These are phyloP conservation scores for Zhuqinia jingwanae DNA, from an alignment of 2,888 invertebrate species.

Conservation along the genomic window DNA sequence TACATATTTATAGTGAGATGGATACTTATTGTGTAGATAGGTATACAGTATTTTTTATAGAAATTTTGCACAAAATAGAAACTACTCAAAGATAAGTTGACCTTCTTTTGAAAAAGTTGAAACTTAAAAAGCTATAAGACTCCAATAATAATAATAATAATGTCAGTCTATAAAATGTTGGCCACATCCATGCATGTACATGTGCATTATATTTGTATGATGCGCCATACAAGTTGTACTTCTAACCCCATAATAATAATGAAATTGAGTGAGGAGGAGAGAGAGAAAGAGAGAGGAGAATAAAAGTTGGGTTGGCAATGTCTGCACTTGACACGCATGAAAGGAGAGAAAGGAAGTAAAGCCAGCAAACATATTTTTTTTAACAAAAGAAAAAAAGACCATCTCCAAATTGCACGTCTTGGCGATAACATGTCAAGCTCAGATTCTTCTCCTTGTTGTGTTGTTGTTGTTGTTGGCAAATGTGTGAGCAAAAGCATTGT, in stretches of 20 bases:
- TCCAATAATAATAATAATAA: too few relatives aligned
- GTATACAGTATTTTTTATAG: too few relatives aligned
- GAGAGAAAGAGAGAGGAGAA: constrained; percentile 30
- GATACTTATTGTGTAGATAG: not conserved
- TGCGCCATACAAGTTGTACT: not conserved
- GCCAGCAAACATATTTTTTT: not conserved
- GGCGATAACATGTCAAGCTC: constrained; percentile 40
- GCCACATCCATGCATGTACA: too few relatives aligned
- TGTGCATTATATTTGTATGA: not conserved
- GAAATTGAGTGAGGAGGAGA: constrained; percentile 33
- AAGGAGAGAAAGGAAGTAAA: constrained; percentile 15
- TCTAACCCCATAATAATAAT: constrained; percentile 46
- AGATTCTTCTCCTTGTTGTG: constrained; percentile 21
- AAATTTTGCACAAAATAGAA: constrained; percentile 14
- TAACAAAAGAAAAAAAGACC: not conserved
- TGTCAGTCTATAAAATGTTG: too few relatives aligned
- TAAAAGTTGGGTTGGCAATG: constrained; percentile 2
- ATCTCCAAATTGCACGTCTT: constrained; percentile 42
- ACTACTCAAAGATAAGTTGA: not conserved
- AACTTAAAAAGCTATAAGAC: too few relatives aligned
- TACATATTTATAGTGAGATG: constrained; percentile 21
- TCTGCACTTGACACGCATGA: constrained; percentile 53
- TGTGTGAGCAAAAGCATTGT: constrained; percentile 32
- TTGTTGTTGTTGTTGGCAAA: constrained; percentile 26
- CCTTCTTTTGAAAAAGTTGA: not conserved